phyloP scores from a whole-genome alignment of 2,113 vertebrate species.

The Psophia crepitans region DNA sequence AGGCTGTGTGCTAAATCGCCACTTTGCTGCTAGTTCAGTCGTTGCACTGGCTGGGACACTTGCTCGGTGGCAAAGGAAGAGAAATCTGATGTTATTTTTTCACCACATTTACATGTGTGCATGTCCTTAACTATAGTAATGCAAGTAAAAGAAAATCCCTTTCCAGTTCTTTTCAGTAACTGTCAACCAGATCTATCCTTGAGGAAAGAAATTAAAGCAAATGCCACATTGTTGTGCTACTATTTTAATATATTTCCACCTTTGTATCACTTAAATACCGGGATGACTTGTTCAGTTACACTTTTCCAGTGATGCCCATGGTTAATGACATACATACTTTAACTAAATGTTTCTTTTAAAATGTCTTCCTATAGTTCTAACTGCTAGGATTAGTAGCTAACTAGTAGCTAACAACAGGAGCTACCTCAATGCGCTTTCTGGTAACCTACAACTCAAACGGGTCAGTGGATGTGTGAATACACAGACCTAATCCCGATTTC shows the following conservation, averaged over 20 bases:
- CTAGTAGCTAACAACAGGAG: background rate
- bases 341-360: background rate
- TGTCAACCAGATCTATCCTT: background rate
- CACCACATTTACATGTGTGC: background rate
- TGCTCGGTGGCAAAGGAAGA: background rate
- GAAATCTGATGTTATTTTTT: background rate
- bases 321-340: background rate
- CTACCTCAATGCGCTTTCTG: background rate
- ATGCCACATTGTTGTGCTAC: background rate
- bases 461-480: background rate
- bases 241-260: too few relatives aligned
- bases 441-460: background rate
- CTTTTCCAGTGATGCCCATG: background rate
- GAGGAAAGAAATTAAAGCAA: background rate
- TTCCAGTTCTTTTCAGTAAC: background rate
- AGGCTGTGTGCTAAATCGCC: background rate
- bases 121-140: background rate
- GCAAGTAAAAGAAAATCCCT: background rate
- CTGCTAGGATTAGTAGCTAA: background rate
- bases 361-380: background rate
- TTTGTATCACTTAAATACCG: background rate
- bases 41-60: background rate
- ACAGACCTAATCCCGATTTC: background rate
- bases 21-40: background rate
- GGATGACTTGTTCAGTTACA: background rate